Conservation (phyloP, 2,113 vertebrate genomes). For the Amblyornis subalaris region DNA sequence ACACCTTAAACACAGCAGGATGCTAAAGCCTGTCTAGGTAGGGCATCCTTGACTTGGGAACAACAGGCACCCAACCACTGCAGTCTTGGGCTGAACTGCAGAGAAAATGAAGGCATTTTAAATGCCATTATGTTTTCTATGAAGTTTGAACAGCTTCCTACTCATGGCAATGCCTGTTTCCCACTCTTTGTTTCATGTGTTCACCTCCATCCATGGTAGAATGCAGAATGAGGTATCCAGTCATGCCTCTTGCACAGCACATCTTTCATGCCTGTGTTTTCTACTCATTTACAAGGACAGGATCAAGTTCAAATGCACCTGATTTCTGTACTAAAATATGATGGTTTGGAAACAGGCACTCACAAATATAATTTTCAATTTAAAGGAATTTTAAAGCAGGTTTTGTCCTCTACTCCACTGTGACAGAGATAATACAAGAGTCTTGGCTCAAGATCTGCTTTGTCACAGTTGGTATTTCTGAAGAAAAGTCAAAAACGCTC, state of each 20-base stretch:
- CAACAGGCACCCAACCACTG: neutral
- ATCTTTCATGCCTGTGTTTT: neutral
- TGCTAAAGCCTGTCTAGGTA: rapidly evolving
- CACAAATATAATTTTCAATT: neutral
- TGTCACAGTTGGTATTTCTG: neutral
- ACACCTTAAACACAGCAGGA: neutral
- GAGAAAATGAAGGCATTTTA: neutral
- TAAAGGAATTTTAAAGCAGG: neutral
- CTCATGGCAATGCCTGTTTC: neutral
- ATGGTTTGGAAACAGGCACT: neutral
- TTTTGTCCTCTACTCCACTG: neutral
- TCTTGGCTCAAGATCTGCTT: neutral
- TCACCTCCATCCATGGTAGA: neutral
- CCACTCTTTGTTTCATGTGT: neutral
- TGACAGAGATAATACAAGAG: neutral
- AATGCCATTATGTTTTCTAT: neutral
- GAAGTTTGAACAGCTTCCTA: neutral
- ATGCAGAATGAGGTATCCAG: rapidly evolving
- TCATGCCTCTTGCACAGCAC: neutral
- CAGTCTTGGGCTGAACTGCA: neutral
- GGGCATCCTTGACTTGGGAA: neutral
- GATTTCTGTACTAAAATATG: neutral
- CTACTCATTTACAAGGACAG: neutral
- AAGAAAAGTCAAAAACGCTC: neutral
- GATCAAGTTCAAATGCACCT: neutral